phyloP scores from a whole-genome alignment of 2,888 invertebrate species.

The Dasypogon diadema region DNA sequence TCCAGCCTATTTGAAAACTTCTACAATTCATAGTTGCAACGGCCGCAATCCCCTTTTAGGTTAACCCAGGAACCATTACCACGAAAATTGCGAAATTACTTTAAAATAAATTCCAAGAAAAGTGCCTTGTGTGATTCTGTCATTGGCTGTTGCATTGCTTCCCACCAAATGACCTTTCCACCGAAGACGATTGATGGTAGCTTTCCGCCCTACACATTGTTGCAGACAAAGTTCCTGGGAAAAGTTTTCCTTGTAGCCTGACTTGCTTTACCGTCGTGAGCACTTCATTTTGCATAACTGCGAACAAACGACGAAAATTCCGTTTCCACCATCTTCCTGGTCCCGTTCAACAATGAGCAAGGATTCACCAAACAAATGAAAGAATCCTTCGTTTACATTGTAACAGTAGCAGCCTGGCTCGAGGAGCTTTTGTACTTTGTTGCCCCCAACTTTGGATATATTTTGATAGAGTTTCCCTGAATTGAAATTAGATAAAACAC shows the following conservation, averaged over 20 bases:
- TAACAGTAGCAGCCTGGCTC: neutral
- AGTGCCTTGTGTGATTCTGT: too few species aligned
- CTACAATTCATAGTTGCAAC: too few species aligned
- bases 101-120: too few species aligned
- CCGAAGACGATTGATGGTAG: neutral
- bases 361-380: neutral
- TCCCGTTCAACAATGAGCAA: neutral
- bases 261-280: neutral
- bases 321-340: neutral
- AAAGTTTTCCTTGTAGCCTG: neutral
- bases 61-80: too few species aligned
- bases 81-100: too few species aligned
- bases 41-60: too few species aligned
- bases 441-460: neutral
- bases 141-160: too few species aligned
- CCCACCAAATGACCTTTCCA: too few species aligned
- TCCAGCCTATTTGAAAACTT: too few species aligned
- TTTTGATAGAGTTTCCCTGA: conserved; percentile 1
- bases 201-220: neutral
- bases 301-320: neutral
- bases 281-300: neutral
- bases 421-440: neutral
- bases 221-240: conserved; percentile 3
- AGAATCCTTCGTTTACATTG: conserved; percentile 5
- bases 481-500: conserved; percentile 14